Base-by-base conservation (phyloP, 2,797 vertebrate genomes). In the Hydrocynus forskahlii region DNA sequence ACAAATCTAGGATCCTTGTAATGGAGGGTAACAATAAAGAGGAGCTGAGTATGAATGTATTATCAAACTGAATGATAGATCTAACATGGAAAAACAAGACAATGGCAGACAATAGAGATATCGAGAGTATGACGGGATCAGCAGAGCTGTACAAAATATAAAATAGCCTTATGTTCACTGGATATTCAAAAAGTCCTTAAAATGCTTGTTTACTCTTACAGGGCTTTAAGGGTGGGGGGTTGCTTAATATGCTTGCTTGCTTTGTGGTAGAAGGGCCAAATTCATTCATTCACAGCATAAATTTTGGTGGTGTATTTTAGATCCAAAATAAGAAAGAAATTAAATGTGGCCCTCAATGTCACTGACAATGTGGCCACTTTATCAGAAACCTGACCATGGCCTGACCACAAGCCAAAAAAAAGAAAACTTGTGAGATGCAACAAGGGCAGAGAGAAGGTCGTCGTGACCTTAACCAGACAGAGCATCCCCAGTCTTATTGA, bases 401-500 rank as follows among this genome's bases (percentile, higher is more conserved):
- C 89, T 64, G 40, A 81, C 80, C 79, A 50, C 64, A 83, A 88
- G 87, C 81, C 86, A 80, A 81, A 66, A 57, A 73, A 66, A 77
- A 23, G 9, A 67, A 84, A 84, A 74, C 50, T 29, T 78, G 75
- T 13, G 48, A 70, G 78, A 79, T 70, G 63, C 87, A 88, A 89
- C 86, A 86, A 88, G 79, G 79, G 50, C 19, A 87, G 84, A 90
- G 90, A 91, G 86, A 75, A 78, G 38, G 80, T 66, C 64, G 90
- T 90, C 87, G 88, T 81, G 87, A 83, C 83, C 82, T 84, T 82
- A 89, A 86, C 79, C 79, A 85, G 78, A 89, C 84, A 55, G 63
- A 86, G 87, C 86, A 90, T 91, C 85, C 84, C 40, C 86, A 86
- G 88, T 81, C 83, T 82, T 89, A 89, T 90, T 91, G 92, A 91